Percentiles rank a stretch among this genome's conserved stretches.
Conservation (phyloP, 2,888 invertebrate genomes). For the Bellardia pandia region DNA sequence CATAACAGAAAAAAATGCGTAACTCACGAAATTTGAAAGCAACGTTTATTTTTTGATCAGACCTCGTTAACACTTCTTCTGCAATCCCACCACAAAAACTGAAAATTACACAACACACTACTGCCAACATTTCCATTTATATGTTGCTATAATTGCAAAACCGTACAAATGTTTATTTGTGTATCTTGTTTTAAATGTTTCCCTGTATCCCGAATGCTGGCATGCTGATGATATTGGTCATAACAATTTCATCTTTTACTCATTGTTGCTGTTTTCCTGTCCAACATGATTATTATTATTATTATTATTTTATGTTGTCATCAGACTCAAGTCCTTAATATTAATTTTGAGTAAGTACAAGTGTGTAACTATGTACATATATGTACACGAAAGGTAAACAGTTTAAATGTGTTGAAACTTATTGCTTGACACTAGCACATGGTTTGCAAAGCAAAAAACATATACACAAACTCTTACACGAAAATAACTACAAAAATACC, state of each 20-base stretch:
- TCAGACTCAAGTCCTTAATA: not conserved
- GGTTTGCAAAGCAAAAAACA: not conserved
- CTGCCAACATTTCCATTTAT: not conserved
- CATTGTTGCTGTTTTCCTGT: not conserved
- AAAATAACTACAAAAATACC: constrained; percentile 19
- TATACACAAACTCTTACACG: not conserved
- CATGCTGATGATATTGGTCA: constrained; percentile 1
- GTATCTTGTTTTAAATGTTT: not conserved
- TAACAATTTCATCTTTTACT: constrained; percentile 1
- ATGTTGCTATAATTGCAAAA: constrained; percentile 38
- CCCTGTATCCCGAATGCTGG: not conserved
- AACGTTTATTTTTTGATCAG: too few species aligned
- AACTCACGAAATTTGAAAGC: too few species aligned
- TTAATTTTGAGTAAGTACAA: not conserved
- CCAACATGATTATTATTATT: not conserved
- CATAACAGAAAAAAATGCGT: too few species aligned
- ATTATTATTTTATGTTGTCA: constrained; percentile 10
- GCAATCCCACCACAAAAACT: not conserved
- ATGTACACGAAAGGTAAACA: not conserved
- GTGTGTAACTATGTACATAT: not conserved
- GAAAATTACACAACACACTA: not conserved
- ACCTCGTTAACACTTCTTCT: not conserved
- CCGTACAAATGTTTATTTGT: not conserved
- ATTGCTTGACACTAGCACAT: constrained; percentile 22
- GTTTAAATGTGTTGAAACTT: constrained; percentile 14